A percentile compares a stretch with the other conserved stretches of the same genome.
Conservation (phyloP, 35 echinoderm and acorn worm genomes). For the Ptychodera flava region DNA sequence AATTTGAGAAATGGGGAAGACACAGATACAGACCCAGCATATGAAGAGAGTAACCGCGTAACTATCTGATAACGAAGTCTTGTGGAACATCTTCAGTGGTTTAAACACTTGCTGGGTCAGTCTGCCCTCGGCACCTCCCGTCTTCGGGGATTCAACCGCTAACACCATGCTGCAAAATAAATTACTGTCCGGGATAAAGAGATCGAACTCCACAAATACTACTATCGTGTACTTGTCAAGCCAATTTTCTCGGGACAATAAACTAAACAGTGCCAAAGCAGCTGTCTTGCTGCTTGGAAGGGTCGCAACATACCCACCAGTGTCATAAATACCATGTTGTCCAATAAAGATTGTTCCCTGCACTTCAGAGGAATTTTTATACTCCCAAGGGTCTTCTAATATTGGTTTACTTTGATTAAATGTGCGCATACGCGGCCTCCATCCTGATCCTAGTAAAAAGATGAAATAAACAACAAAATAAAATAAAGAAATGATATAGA, state of each 20-base stretch:
- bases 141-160: not conserved
- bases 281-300: not conserved
- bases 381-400: not conserved
- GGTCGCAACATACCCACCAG: not conserved
- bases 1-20: not conserved
- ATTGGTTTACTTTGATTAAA: not conserved
- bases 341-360: not conserved
- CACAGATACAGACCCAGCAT: not conserved
- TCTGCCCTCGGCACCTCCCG: not conserved
- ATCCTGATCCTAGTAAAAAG: not conserved
- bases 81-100: not conserved
- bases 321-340: not conserved
- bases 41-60: not conserved
- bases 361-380: not conserved
- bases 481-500: too few species aligned
- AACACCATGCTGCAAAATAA: not conserved
- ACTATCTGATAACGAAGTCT: not conserved
- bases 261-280: not conserved
- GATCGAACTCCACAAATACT: not conserved
- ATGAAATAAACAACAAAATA: too few species aligned
- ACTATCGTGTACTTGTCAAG: not conserved
- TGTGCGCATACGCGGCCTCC: not conserved
- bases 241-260: too few species aligned
- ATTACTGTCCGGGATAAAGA: not conserved
- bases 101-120: not conserved